Base-by-base conservation (phyloP, 2,888 invertebrate genomes). In the Andrena trimmerana region DNA sequence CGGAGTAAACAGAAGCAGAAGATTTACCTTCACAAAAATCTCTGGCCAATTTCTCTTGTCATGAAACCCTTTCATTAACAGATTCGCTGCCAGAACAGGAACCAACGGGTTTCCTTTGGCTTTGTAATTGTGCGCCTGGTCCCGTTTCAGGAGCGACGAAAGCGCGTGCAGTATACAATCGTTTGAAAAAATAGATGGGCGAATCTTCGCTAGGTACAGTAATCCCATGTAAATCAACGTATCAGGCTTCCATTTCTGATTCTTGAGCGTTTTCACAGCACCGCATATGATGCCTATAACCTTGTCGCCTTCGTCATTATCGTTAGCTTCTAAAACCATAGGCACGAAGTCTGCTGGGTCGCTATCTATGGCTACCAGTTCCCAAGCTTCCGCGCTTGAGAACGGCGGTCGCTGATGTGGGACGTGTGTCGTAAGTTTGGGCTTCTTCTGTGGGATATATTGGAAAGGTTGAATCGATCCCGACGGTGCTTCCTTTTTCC, bases 11-110 rank as follows among this genome's bases (percentile, higher is more conserved):
- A 16, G 24, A 33, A 60, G 50, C 5, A 48, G n/a, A 24, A 16
- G 42, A 0, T 65, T 7, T 52, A 97, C 97, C 96, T 97, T 98
- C 1, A 99, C 96, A 95, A 99, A 98, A 74, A 96, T 95, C 92
- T 99, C 98, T 0, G 99, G 99, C 99, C 99, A 99, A 89, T 96
- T 96, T 83, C 96, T 96, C 87, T 97, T 97, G 57, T 98, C 98
- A 66, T 96, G 95, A 93, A 97, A 98, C 0, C 97, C 98, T 86
- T 97, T 96, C 91, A 97, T 96, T 71, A 99, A 94, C 90, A 99
- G 95, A 94, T 98, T 99, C 81, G 98, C 97, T 4, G 97, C 97
- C 62, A 98, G 94, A 36, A 98, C 97, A 86, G 98, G 97, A 57
- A 97, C 96, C 60, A 97, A 94, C 0, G 97, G 96, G 93, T 98